Base-by-base conservation (phyloP, 2,797 vertebrate species). In the Hippoglossus hippoglossus region DNA sequence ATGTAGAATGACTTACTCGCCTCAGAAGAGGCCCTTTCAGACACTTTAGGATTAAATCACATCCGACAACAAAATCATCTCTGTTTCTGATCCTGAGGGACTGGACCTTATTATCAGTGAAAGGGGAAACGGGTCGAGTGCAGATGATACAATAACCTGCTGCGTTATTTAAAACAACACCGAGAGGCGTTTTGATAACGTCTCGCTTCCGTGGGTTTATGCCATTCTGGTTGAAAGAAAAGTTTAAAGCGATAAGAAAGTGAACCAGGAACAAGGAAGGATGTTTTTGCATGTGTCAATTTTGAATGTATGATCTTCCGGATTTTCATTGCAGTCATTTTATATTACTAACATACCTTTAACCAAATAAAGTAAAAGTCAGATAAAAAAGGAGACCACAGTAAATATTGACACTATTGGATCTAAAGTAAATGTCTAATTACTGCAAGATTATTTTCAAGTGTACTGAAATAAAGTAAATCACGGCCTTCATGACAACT, bases 111-210 rank as follows among this genome's bases (percentile, higher is more conserved):
- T 80, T 61, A 54, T 39, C 26, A 13, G 49, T 13, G 25, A 61
- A 67, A 64, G 24, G 19, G 46, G 65, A 69, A 67, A 24, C 52
- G 21, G 64, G 41, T 18, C 18, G 41, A 50, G 50, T 3, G 6
- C 49, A 34, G 60, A 62, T 39, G 39, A 39, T 24, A 71, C 31
- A 41, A 76, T 68, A 53, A 62, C 55, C 26, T 41, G 52, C 62
- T 65, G 52, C 63, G 47, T 26, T 67, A 13, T 65, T 73, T 51
- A 31, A 75, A 67, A 39, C 36, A 39, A 39, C 12, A 39, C 36
- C 3, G 11, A 39, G 36, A 4, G 36, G 36, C 3, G 36, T 13
- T 39, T 39, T 39, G 36, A 39, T 13, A 13, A 39, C 36, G 12
- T 39, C 36, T 39, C 11, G 12, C 36, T 39, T 39, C 36, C 12